Base-by-base conservation (phyloP, 2,113 vertebrate genomes). In the Rhineura floridana region DNA sequence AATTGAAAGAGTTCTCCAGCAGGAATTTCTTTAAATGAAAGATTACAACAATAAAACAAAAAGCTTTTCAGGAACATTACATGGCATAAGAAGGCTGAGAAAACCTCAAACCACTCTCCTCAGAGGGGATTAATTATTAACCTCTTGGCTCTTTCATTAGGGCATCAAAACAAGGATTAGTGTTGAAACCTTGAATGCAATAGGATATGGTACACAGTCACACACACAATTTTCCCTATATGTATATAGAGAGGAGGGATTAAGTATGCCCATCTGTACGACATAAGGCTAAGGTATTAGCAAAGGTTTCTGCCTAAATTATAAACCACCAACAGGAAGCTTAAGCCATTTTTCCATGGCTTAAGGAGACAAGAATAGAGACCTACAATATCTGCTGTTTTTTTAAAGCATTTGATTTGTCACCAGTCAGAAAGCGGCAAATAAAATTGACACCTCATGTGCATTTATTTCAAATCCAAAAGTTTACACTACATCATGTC, bases 1-100 rank as follows among this genome's bases (percentile, higher is more conserved):
- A 95, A 95, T 91, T 93, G 93, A 93, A 93, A 93, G 87, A 83
- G 90, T 93, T 91, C 84, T 95, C 93, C 85, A 88, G 72, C 85
- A 94, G 88, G 87, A 86, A 92, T 90, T 93, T 81, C 81, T 94
- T 85, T 93, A 91, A 95, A 92, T 86, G 65, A 84, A 93, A 80
- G n/a, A 83, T 91, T 94, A 92, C 89, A 89, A 93, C 69, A 93
- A 91, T 87, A 91, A 95, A 94, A 94, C 91, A 92, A 89, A 86
- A 76, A 84, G 55, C 21, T 79, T 91, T 94, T 91, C 90, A 94
- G 91, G 91, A 92, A 89, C 12, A 50, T 55, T 89, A 3, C 0
- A 0, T n/a, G 12, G 79, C 59, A 33, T 89, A 93, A 89, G 81
- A 89, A 94, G 79, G 81, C 84, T 85, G 87, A 59, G 90, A 76